Conservation (phyloP, 1,140 invertebrate species). For the Trialeurodes vaporariorum region DNA sequence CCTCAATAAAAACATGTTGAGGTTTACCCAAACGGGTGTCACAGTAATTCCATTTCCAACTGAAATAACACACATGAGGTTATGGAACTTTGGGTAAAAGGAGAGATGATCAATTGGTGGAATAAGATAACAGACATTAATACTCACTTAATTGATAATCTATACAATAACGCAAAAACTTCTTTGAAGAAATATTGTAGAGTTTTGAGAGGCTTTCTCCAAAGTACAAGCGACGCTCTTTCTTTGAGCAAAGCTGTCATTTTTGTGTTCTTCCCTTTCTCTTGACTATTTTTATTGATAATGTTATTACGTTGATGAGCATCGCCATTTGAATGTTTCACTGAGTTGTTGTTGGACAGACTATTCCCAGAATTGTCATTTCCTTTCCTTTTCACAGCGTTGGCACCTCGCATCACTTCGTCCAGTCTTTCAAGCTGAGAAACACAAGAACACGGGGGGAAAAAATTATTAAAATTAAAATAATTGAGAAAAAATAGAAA, state of each 20-base stretch:
- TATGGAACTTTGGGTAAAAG: no score
- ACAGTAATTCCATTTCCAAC: no score
- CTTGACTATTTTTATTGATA: not conserved
- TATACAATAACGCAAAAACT: not conserved
- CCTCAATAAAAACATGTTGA: no score
- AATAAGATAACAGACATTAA: no score
- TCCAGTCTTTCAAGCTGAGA: not conserved
- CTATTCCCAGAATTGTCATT: not conserved
- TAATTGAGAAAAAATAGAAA: no score
- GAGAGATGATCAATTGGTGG: no score
- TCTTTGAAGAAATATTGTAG: constrained; percentile 1
- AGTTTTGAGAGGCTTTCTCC: not conserved
- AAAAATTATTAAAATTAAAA: not conserved
- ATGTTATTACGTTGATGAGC: not conserved
- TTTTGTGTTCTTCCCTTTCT: not conserved
- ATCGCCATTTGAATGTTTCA: not conserved
- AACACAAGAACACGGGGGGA: not conserved
- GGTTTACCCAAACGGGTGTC: no score
- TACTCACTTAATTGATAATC: not conserved
- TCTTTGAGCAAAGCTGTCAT: not conserved
- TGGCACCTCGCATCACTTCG: not conserved
- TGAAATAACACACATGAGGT: no score
- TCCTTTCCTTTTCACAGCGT: not conserved
- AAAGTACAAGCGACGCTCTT: not conserved
- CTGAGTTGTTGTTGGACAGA: not conserved